These are phyloP conservation scores for Caenorhabditis sp. DNA, from an alignment of 2,888 invertebrate species.

Conservation along the genomic window DNA sequence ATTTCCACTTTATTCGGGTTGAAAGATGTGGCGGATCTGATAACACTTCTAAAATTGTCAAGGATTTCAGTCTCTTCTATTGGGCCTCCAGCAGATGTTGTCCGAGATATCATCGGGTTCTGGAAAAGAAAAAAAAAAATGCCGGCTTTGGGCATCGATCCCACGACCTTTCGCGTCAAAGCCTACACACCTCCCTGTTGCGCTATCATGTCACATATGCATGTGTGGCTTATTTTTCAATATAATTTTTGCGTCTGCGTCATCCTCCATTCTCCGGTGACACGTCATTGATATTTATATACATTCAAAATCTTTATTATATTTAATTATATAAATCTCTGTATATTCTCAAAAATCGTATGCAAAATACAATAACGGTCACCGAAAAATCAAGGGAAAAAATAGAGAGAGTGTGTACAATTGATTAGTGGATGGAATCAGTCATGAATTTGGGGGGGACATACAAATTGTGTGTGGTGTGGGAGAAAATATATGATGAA, in stretches of 20 bases:
- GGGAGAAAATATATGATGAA: neutral
- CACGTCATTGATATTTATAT: slow-evolving; percentile 10
- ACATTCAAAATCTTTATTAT: slow-evolving; percentile 21
- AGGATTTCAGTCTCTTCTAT: neutral
- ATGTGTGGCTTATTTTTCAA: no score
- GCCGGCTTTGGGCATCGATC: no score
- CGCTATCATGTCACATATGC: no score
- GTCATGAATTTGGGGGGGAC: neutral
- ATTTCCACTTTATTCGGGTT: slow-evolving; percentile 35
- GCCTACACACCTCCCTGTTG: no score
- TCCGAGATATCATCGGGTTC: slow-evolving; percentile 28
- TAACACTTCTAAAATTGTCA: slow-evolving; percentile 19
- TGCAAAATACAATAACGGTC: slow-evolving; percentile 27
- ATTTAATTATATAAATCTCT: slow-evolving; percentile 7
- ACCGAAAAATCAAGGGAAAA: slow-evolving; percentile 26
- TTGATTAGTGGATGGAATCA: neutral
- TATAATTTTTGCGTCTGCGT: neutral
- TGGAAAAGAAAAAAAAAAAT: no score
- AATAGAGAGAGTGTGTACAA: neutral
- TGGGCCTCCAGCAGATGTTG: slow-evolving; percentile 12
- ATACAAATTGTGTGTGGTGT: neutral
- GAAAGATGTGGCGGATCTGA: slow-evolving; percentile 26
- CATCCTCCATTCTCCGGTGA: slow-evolving; percentile 34
- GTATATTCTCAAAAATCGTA: neutral
- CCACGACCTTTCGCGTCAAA: no score